Evolutionary conservation across 2,797 vertebrate species (phyloP).

Genomic region (Macroramphosus scolopax): DNA sequence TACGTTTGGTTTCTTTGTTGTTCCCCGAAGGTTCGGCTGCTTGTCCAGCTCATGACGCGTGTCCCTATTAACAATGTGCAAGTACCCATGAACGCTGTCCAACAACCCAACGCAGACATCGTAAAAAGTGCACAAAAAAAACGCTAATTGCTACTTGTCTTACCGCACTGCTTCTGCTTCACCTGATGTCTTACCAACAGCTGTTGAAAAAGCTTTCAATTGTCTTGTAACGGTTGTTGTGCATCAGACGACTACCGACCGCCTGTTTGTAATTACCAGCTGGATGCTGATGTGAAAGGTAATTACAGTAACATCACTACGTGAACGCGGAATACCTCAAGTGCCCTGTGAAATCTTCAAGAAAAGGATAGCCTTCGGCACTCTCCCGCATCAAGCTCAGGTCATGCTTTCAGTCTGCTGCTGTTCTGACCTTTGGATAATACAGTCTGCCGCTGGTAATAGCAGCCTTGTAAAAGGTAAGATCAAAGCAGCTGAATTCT

Average conservation of each 20-base stretch:
- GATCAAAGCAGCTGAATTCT: not conserved
- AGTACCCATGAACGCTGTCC: too few relatives aligned
- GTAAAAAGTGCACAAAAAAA: too few relatives aligned
- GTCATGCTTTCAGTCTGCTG: constrained; percentile 7
- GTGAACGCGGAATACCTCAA: constrained; percentile 8
- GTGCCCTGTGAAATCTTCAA: constrained; percentile 6
- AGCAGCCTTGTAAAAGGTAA: constrained; percentile 1
- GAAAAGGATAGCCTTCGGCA: constrained; percentile 16
- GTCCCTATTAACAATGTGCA: too few relatives aligned
- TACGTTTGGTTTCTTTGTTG: constrained; percentile 9
- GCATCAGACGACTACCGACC: not conserved
- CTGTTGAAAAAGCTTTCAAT: not conserved
- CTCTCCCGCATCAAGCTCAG: constrained; percentile 4
- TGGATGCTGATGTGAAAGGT: constrained; percentile 6
- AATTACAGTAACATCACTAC: not conserved
- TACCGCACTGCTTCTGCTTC: too few relatives aligned
- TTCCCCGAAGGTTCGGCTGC: too few relatives aligned
- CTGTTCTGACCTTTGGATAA: constrained; percentile 16
- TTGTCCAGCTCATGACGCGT: too few relatives aligned
- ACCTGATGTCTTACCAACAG: too few relatives aligned
- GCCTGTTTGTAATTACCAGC: constrained; percentile 1
- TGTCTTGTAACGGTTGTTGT: not conserved
- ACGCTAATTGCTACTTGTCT: too few relatives aligned
- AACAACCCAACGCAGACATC: too few relatives aligned
- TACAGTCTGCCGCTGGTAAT: constrained; percentile 12